Conservation (phyloP, 1,140 invertebrate species). For the Adoxophyes honmai region DNA sequence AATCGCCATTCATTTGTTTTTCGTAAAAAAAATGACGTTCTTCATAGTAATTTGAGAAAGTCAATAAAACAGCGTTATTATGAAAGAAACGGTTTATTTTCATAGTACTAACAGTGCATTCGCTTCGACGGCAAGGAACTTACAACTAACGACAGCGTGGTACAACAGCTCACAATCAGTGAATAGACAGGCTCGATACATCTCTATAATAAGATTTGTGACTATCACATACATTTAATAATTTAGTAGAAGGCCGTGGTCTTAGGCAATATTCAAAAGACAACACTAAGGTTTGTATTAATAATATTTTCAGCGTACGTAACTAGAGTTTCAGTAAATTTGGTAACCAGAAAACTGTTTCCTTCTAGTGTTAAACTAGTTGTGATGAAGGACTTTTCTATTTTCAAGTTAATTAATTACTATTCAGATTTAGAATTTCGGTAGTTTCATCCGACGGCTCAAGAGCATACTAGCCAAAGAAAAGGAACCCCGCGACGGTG, state of each 20-base stretch:
- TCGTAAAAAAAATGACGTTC: background rate
- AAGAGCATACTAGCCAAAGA: no score
- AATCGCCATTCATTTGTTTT: no score
- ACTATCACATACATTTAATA: conserved; percentile 28
- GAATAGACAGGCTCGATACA: conserved; percentile 25
- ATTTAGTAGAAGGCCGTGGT: conserved; percentile 50
- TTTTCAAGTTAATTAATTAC: no score
- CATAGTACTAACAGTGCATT: conserved; percentile 70
- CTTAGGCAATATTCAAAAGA: conserved; percentile 33
- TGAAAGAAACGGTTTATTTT: conserved; percentile 71
- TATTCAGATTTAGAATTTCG: no score
- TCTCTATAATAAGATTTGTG: conserved; percentile 29
- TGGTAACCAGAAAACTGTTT: no score
- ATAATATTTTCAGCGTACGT: no score
- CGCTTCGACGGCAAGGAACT: conserved; percentile 53
- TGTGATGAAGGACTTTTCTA: no score
- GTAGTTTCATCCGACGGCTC: no score
- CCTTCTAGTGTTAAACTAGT: no score
- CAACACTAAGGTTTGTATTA: background rate
- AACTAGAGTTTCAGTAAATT: no score
- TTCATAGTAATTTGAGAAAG: background rate
- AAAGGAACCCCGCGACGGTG: no score
- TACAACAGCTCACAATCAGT: conserved; percentile 45
- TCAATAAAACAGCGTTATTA: conserved; percentile 21
- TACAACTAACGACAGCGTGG: conserved; percentile 78